Percentiles rank a stretch among this genome's conserved stretches.
Conservation (phyloP, 1,140 invertebrate species). For the Drosophila watanabei region DNA sequence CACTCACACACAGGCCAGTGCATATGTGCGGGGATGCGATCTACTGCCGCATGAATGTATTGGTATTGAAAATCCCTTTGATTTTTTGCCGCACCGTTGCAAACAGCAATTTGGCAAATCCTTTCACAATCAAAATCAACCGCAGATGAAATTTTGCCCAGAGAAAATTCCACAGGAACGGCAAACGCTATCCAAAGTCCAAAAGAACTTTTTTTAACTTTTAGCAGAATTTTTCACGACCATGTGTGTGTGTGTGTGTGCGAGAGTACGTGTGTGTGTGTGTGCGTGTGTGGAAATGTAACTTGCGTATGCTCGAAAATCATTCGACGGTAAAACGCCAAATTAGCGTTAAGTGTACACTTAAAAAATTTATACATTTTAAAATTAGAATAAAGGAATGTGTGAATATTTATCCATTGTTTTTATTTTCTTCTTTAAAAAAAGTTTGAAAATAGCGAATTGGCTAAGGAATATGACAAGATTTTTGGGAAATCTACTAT, state of each 20-base stretch:
- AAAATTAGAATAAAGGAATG: not conserved
- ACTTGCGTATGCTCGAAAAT: slow-evolving; percentile 59
- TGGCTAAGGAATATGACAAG: too few species aligned
- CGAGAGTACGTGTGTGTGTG: not conserved
- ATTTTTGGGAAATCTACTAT: too few species aligned
- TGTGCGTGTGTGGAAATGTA: slow-evolving; percentile 19
- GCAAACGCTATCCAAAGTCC: slow-evolving; percentile 44
- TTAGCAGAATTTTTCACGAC: slow-evolving; percentile 28
- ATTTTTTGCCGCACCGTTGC: slow-evolving; percentile 81
- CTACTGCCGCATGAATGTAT: slow-evolving; percentile 60
- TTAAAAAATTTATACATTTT: too few species aligned
- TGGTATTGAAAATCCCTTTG: slow-evolving; percentile 82
- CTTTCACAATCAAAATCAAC: slow-evolving; percentile 85
- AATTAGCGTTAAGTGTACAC: slow-evolving; percentile 77
- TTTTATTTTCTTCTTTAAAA: too few species aligned
- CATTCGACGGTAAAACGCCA: slow-evolving; percentile 77
- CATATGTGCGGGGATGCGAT: slow-evolving; percentile 29
- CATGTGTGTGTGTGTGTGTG: not conserved
- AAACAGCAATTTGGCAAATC: slow-evolving; percentile 85
- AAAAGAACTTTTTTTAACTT: slow-evolving; percentile 36
- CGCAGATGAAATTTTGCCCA: slow-evolving; percentile 81
- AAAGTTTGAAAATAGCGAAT: too few species aligned
- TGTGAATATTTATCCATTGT: not conserved
- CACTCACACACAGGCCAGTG: slow-evolving; percentile 29
- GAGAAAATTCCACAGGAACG: slow-evolving; percentile 63